phyloP scores from a whole-genome alignment of 1,140 invertebrate genomes.

The Callitettix versicolor region DNA sequence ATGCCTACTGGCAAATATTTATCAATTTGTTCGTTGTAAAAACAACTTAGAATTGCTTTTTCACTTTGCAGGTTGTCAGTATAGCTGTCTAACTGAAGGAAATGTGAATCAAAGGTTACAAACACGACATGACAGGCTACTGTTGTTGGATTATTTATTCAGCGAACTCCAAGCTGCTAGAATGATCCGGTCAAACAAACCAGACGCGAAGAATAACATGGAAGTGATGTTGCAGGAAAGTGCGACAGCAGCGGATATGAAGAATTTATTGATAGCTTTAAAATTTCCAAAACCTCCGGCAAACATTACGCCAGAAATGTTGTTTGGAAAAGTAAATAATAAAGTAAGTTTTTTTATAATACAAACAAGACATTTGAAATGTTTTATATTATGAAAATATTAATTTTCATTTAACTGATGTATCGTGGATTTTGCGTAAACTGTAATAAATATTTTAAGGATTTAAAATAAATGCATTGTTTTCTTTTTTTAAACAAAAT shows the following conservation, averaged over 20 bases:
- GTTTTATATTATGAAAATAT: neutral
- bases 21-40: too few relatives aligned
- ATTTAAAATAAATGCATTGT: too few relatives aligned
- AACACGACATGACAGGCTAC: slow-evolving; percentile 46
- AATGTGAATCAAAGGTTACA: slow-evolving; percentile 56
- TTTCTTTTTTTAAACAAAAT: too few relatives aligned
- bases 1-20: too few relatives aligned
- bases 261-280: slow-evolving; percentile 62
- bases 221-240: slow-evolving; percentile 57
- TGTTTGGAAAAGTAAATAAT: slow-evolving; percentile 67
- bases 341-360: slow-evolving; percentile 42
- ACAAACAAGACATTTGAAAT: neutral
- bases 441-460: slow-evolving; percentile 8
- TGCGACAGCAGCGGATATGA: slow-evolving; percentile 62
- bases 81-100: slow-evolving; percentile 50
- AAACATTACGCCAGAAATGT: slow-evolving; percentile 57
- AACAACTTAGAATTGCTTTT: too few relatives aligned
- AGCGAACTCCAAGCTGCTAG: slow-evolving; percentile 71
- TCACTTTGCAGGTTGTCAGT: slow-evolving; percentile 57
- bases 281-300: slow-evolving; percentile 76
- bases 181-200: slow-evolving; percentile 55
- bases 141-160: slow-evolving; percentile 68
- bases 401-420: neutral
- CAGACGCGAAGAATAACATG: slow-evolving; percentile 28
- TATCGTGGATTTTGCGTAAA: neutral